Base-by-base conservation (phyloP, 1,140 invertebrate genomes). In the Drosophila setifemur region DNA sequence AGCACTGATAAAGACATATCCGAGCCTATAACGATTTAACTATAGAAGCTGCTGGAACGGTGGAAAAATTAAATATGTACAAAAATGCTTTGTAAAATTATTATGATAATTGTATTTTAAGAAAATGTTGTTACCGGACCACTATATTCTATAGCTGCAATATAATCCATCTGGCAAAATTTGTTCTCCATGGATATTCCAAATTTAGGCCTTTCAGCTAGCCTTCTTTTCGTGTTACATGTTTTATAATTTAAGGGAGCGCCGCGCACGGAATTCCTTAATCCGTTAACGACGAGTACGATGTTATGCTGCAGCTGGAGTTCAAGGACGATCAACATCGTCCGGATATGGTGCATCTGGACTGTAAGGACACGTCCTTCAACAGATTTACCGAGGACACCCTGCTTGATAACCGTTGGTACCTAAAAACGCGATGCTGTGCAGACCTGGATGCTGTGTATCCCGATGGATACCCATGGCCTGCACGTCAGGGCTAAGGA, bases 301-400 rank as follows among this genome's bases (percentile, higher is more conserved):
- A 88, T 42, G 55, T 87, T 4, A 47, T 79, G 40, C 45, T 88
- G 7, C 45, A 67, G 18, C 21, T 88, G 8, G 16, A 52, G 8
- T 71, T 88, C n/a, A 2, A 25, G 0, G 4, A 43, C 4, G 66
- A 69, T 33, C n/a, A 43, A 7, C 16, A 67, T 21, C 54, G 57
- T 12, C 77, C 83, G 0, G 83, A 77, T 0, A 72, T 61, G 33
- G 47, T 66, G 12, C 54, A 57, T 7, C 40, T 86, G 14, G 60
- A 85, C 47, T 86, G 79, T 2, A 23, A 49, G 0, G n/a, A 67
- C 6, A 18, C 47, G 1, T 14, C 25, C 3, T 26, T 4, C 1
- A 33, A 55, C 1, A 18, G 16, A 1, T 42, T 35, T 11, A 50
- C 66, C 18, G 3, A 37, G 0, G 21, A 28, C 31, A 4, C 26